Percentiles rank a stretch among this genome's conserved stretches.
Conservation (phyloP, 1,140 invertebrate species). For the Cydia amplana region DNA sequence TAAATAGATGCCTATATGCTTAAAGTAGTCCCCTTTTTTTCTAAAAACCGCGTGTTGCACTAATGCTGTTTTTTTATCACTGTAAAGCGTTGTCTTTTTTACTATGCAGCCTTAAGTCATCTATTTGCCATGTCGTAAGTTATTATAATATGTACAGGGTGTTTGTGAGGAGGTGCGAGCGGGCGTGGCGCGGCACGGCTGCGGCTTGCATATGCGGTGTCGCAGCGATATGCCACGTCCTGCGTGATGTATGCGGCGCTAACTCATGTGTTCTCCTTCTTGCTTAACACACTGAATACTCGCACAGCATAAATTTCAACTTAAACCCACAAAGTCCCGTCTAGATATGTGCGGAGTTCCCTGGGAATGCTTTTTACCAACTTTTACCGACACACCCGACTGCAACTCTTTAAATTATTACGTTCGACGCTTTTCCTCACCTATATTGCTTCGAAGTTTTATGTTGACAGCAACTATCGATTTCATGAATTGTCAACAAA, state of each 20-base stretch:
- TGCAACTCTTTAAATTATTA: conserved; percentile 67
- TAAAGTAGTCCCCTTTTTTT: too few relatives aligned
- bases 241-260: conserved; percentile 67
- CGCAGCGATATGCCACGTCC: conserved; percentile 67
- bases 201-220: conserved; percentile 61
- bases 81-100: not conserved
- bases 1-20: too few relatives aligned
- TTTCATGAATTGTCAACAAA: conserved; percentile 39
- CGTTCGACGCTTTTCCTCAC: conserved; percentile 48
- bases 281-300: conserved; percentile 66
- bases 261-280: conserved; percentile 62
- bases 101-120: not conserved
- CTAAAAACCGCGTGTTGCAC: too few relatives aligned
- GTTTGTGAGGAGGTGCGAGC: conserved; percentile 19
- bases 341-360: conserved; percentile 66
- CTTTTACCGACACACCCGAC: conserved; percentile 52
- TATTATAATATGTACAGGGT: conserved; percentile 15
- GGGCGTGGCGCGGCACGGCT: conserved; percentile 26
- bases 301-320: conserved; percentile 71
- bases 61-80: not conserved
- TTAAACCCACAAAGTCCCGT: conserved; percentile 64
- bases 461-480: conserved; percentile 40
- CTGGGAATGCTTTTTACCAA: conserved; percentile 70
- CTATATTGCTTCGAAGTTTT: conserved; percentile 45
- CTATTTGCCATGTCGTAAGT: not conserved